phyloP scores from a whole-genome alignment of 2,113 vertebrate genomes.

The Rhipidura dahli region DNA sequence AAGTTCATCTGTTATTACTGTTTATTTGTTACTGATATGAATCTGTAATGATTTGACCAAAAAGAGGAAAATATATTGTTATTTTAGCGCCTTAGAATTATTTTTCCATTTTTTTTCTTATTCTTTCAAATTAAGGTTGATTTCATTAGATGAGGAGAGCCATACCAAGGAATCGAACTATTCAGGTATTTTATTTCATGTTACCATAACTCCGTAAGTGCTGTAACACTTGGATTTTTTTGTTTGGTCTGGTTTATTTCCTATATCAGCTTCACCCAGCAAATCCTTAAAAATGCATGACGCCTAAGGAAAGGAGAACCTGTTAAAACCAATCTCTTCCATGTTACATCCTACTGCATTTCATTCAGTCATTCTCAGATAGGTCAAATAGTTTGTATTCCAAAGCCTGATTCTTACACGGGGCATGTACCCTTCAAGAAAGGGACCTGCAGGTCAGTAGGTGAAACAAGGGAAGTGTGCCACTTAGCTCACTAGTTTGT shows the following conservation, averaged over 20 bases:
- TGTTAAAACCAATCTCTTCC: background rate
- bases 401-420: background rate
- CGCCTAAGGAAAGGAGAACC: background rate
- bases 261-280: background rate
- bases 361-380: background rate
- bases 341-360: background rate
- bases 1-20: background rate
- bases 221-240: background rate
- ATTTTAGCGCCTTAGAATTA: background rate
- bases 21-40: background rate
- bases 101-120: background rate
- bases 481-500: background rate
- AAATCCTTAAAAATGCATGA: background rate
- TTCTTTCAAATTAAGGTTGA: constrained; percentile 78
- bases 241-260: background rate
- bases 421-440: background rate
- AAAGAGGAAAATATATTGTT: background rate
- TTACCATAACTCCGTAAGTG: background rate
- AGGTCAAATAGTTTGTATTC: background rate
- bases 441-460: background rate
- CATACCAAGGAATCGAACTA: constrained; percentile 59
- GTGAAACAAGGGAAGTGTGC: background rate
- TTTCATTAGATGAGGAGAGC: constrained; percentile 83
- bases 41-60: background rate
- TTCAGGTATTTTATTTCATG: constrained; percentile 74